Evolutionary conservation across 2,113 vertebrate genomes (phyloP).

Genomic region (Hippopotamus amphibius): DNA sequence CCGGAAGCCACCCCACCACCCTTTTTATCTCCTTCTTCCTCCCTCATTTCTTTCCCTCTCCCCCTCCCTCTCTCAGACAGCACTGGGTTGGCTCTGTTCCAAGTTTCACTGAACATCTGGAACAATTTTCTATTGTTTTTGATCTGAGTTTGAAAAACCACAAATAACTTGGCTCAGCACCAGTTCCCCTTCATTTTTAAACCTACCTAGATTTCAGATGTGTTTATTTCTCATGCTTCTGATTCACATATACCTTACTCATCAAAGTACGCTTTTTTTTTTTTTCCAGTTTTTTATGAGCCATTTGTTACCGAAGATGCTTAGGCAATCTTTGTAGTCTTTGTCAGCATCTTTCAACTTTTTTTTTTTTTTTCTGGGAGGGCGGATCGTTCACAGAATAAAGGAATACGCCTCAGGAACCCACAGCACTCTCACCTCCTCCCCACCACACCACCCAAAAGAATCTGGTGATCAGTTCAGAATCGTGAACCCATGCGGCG

Average conservation of each 20-base stretch:
- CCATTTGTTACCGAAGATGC: conserved; percentile 51
- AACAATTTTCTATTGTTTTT: conserved; percentile 75
- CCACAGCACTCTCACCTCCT: neutral
- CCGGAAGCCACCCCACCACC: neutral
- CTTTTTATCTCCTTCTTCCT: neutral
- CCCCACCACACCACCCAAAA: neutral
- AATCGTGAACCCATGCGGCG: neutral
- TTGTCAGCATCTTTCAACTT: conserved; percentile 25
- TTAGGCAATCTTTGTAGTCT: neutral
- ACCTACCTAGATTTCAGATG: conserved; percentile 27
- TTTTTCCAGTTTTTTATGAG: neutral
- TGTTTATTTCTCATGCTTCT: conserved; percentile 1
- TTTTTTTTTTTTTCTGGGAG: conserved; percentile 41
- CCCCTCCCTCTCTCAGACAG: neutral
- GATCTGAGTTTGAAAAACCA: conserved; percentile 69
- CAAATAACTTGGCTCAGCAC: conserved; percentile 70
- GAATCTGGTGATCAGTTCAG: neutral
- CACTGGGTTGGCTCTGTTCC: conserved; percentile 48
- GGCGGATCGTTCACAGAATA: neutral
- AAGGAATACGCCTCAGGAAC: neutral
- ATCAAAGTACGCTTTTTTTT: neutral
- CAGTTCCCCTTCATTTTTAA: conserved; percentile 39
- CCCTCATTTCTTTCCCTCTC: neutral
- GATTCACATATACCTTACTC: conserved; percentile 47
- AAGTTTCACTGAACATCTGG: conserved; percentile 78